A percentile compares a stretch with the other conserved stretches of the same genome.
These are phyloP conservation scores for Plemyria rubiginata DNA, from an alignment of 2,888 invertebrate genomes.

Conservation along the genomic window DNA sequence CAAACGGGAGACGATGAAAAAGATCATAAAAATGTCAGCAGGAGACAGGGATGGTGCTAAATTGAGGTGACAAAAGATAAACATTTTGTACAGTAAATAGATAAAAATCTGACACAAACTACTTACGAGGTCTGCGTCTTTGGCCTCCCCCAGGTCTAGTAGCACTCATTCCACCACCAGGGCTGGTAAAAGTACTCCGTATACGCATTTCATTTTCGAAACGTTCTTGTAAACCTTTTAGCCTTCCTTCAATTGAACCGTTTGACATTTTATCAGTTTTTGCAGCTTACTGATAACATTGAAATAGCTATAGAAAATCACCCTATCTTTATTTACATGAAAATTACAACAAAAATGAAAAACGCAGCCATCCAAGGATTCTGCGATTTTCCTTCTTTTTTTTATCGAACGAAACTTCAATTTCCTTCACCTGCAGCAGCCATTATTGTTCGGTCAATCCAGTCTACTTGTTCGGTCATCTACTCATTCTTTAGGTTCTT, in stretches of 20 bases:
- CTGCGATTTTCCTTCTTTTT: slow-evolving; percentile 13
- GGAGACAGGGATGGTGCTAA: slow-evolving; percentile 8
- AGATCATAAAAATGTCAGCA: slow-evolving; percentile 9
- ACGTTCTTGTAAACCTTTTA: slow-evolving; percentile 92
- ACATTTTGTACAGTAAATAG: not conserved
- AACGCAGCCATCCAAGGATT: slow-evolving; percentile 77
- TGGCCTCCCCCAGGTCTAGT: slow-evolving; percentile 82
- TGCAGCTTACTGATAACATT: slow-evolving; percentile 68
- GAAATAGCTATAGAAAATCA: slow-evolving; percentile 66
- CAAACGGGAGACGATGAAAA: slow-evolving; percentile 2
- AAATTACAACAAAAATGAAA: slow-evolving; percentile 72
- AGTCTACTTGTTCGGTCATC: not conserved
- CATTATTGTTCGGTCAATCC: not conserved
- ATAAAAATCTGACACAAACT: slow-evolving; percentile 24
- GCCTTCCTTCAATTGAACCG: slow-evolving; percentile 90
- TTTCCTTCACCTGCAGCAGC: not conserved
- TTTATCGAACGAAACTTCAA: slow-evolving; percentile 1
- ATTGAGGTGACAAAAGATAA: not conserved
- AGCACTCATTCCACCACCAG: slow-evolving; percentile 80
- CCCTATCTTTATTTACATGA: slow-evolving; percentile 72
- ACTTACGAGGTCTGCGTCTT: slow-evolving; percentile 88
- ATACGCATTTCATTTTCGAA: slow-evolving; percentile 86
- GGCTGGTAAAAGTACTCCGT: slow-evolving; percentile 87
- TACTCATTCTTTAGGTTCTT: too few relatives aligned
- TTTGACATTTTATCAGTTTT: slow-evolving; percentile 86